Percentiles rank a stretch among this genome's conserved stretches.
phyloP scores from a whole-genome alignment of 2,113 vertebrate genomes.

The Sinocyclocheilus rhinocerous region DNA sequence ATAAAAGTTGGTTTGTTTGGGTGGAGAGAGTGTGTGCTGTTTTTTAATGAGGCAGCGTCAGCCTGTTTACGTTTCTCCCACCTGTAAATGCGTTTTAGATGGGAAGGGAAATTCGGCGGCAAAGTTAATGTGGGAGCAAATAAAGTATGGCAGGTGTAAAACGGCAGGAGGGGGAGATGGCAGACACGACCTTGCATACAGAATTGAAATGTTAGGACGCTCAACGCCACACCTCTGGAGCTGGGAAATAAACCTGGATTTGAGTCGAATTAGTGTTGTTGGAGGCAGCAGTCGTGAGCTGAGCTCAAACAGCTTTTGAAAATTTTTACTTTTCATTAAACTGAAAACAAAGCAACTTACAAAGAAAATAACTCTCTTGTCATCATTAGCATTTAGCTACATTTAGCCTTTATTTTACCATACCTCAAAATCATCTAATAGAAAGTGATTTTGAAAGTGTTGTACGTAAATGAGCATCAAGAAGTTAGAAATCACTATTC shows the following conservation, averaged over 20 bases:
- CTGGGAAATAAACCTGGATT: constrained; percentile 16
- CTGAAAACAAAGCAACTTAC: neutral
- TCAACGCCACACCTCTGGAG: neutral
- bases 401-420: too few species aligned
- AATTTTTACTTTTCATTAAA: neutral
- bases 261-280: constrained; percentile 2
- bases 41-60: constrained; percentile 37
- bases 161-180: constrained; percentile 30
- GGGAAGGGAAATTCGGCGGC: constrained; percentile 35
- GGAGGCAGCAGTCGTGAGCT: neutral
- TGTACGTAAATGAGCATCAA: too few species aligned
- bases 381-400: too few species aligned
- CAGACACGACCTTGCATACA: constrained; percentile 47
- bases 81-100: constrained; percentile 49
- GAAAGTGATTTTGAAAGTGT: too few species aligned
- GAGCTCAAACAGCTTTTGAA: neutral
- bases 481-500: too few species aligned
- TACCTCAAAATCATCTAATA: too few species aligned
- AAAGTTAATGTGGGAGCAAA: constrained; percentile 42
- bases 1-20: constrained; percentile 39
- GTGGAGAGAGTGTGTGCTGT: constrained; percentile 20
- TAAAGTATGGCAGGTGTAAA: constrained; percentile 40
- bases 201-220: neutral
- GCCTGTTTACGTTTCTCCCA: constrained; percentile 43
- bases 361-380: too few species aligned